These are phyloP conservation scores for Phymastichus coffea DNA, from an alignment of 1,140 invertebrate species.

Conservation along the genomic window DNA sequence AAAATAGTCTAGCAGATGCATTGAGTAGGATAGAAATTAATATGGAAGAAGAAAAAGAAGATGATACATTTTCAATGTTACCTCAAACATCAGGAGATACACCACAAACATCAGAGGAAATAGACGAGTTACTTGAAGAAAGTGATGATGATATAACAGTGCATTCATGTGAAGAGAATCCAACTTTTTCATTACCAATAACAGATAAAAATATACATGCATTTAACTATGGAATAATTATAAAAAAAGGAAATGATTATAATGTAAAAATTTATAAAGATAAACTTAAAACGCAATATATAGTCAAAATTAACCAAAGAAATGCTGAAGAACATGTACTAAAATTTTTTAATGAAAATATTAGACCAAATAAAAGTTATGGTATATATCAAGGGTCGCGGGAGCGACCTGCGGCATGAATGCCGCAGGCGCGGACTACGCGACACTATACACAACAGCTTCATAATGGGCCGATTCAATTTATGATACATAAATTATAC, in stretches of 20 bases:
- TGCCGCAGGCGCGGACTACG: no score
- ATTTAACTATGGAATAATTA: background rate
- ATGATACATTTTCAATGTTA: background rate
- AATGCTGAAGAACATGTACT: background rate
- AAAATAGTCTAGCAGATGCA: slow-evolving; percentile 48
- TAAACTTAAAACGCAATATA: background rate
- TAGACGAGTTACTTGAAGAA: no score
- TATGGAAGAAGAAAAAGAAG: background rate
- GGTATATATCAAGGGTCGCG: no score
- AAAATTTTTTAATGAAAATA: slow-evolving; percentile 1
- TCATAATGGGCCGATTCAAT: no score
- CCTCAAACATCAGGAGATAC: background rate
- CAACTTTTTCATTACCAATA: slow-evolving; percentile 1
- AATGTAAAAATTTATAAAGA: background rate
- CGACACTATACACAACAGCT: no score
- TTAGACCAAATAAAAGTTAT: background rate
- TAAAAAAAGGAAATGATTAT: background rate
- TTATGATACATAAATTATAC: no score
- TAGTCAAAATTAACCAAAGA: background rate
- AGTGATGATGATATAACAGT: background rate
- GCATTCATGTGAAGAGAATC: background rate
- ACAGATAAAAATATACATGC: background rate
- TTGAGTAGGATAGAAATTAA: slow-evolving; percentile 17
- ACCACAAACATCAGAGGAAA: background rate
- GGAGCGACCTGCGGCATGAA: no score